Percentiles rank a stretch among this genome's conserved stretches.
phyloP scores from a whole-genome alignment of 2,888 invertebrate genomes.

The Salticus scenicus region DNA sequence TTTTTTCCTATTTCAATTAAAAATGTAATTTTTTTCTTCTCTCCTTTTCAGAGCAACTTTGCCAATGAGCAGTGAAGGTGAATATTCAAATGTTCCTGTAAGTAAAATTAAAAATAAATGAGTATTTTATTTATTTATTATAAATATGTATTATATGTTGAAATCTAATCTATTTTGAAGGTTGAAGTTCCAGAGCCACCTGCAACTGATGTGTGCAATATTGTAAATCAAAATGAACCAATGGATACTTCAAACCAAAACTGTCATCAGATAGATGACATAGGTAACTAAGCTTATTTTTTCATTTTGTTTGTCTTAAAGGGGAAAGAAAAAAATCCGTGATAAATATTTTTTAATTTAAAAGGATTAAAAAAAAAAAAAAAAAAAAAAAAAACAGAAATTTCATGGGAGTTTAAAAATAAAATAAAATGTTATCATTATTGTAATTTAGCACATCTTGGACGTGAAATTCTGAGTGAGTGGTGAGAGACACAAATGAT shows the following conservation, averaged over 20 bases:
- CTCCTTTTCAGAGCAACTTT: slow-evolving; percentile 57
- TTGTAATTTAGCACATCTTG: too few relatives aligned
- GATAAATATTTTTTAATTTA: too few relatives aligned
- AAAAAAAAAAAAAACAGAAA: too few relatives aligned
- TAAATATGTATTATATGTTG: background rate
- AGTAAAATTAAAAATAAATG: background rate
- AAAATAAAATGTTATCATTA: too few relatives aligned
- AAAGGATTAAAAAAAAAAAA: too few relatives aligned
- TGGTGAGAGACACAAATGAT: too few relatives aligned
- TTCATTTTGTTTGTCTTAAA: too few relatives aligned
- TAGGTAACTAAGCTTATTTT: slow-evolving; percentile 44
- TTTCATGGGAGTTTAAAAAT: too few relatives aligned
- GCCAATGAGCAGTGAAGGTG: slow-evolving; percentile 39
- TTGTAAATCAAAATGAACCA: slow-evolving; percentile 24
- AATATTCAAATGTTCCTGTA: slow-evolving; percentile 32
- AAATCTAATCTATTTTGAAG: background rate
- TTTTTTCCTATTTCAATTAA: too few relatives aligned
- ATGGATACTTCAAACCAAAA: slow-evolving; percentile 46
- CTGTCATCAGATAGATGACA: slow-evolving; percentile 35
- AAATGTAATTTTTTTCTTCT: too few relatives aligned
- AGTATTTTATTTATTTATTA: background rate
- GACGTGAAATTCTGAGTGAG: too few relatives aligned
- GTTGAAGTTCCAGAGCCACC: slow-evolving; percentile 8
- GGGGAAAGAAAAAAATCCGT: too few relatives aligned
- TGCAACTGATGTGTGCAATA: slow-evolving; percentile 25